Evolutionary conservation across 64 coral and sea anemone genomes (phyloP).

Genomic region (Porites lutea): DNA sequence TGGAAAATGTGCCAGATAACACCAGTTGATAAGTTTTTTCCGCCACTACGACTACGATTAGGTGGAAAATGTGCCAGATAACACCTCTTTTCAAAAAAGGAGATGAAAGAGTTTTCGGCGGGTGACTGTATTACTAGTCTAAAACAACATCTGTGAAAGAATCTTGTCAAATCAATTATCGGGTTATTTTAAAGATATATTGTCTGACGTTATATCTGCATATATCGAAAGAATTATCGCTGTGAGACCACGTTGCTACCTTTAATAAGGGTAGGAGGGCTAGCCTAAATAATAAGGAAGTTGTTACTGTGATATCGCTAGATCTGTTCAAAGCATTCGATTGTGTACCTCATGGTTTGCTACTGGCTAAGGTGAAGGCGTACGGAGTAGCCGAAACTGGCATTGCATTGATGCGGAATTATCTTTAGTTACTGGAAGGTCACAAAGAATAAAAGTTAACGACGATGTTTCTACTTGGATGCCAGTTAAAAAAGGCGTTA

Average conservation of each 20-base stretch:
- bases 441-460: neutral
- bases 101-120: slow-evolving; percentile 31
- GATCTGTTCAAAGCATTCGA: neutral
- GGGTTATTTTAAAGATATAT: slow-evolving; percentile 12
- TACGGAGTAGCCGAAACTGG: neutral
- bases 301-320: slow-evolving; percentile 39
- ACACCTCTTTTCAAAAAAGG: neutral
- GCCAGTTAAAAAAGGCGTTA: neutral
- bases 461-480: neutral
- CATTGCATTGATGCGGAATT: neutral
- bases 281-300: slow-evolving; percentile 38
- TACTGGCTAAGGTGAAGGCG: slow-evolving; percentile 15
- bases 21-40: too few species aligned
- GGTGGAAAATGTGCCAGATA: slow-evolving; percentile 46
- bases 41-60: too few species aligned
- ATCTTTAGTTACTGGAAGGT: neutral
- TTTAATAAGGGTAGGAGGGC: slow-evolving; percentile 21
- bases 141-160: slow-evolving; percentile 55
- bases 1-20: slow-evolving; percentile 41
- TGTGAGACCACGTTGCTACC: slow-evolving; percentile 16
- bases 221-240: slow-evolving; percentile 44
- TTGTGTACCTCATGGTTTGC: neutral
- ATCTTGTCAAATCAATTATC: slow-evolving; percentile 37
- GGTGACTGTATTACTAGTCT: slow-evolving; percentile 26
- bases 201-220: slow-evolving; percentile 60